Evolutionary conservation across 2,888 invertebrate species (phyloP), one percentile per base, ranked within the genome.

Genomic region (Abscondita cerata): DNA sequence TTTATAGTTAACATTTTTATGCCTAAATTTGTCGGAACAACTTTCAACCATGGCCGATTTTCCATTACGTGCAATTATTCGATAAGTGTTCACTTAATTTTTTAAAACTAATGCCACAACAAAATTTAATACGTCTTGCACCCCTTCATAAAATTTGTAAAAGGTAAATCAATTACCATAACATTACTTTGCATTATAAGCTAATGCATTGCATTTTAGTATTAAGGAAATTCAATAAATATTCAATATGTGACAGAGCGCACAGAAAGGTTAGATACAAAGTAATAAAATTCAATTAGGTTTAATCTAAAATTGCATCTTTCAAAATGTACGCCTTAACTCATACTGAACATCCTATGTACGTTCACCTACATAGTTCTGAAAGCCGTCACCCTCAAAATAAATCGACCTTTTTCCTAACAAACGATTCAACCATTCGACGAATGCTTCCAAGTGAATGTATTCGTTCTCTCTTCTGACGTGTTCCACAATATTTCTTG

Each of bases 351-450:
- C 58, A 56, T 52, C 58, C 20, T 52, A 62, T 62, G 61, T 55
- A 59, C 57, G 57, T 52, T 65, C 67, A 66, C 65, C 64, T 65
- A 65, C 69, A 63, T 68, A 66, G 64, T 67, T 66, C 62, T 65
- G 69, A 68, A 68, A 66, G 66, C 60, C 68, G 69, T 69, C 69
- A 66, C 64, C 58, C 65, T 59, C 62, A 69, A 69, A 69, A 69
- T 69, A 69, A 69, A 68, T 69, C 66, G 69, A 68, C 69, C 69
- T 69, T 44, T n/a, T 68, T 68, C 69, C 61, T 62, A 66, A 65
- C 68, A 61, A 68, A 60, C 66, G 64, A 65, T 59, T 59, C 62
- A 63, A 55, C 63, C 66, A 66, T 68, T 68, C 66, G 62, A 67
- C 60, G 66, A 59, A 66, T 60, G 65, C 68, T 62, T 66, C 62